These are phyloP conservation scores for Grammomys surdaster DNA, from an alignment of 2,113 vertebrate species.

Conservation along the genomic window DNA sequence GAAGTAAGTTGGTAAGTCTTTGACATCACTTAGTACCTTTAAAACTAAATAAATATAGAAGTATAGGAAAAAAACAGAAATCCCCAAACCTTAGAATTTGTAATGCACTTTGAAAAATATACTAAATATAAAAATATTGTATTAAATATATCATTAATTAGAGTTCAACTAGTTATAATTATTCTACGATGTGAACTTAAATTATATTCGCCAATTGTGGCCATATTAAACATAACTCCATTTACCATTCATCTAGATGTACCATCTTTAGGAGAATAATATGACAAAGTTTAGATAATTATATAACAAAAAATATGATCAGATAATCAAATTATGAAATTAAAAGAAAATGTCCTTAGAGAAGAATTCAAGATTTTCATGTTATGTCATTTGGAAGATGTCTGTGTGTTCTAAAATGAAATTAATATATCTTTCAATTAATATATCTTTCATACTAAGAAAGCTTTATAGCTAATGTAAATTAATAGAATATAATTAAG, in stretches of 20 bases:
- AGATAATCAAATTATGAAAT: constrained; percentile 53
- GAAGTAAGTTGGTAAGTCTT: constrained; percentile 25
- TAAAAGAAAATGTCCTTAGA: constrained; percentile 38
- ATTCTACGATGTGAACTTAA: constrained; percentile 21
- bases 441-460: constrained; percentile 50
- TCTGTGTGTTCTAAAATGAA: neutral
- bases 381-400: constrained; percentile 24
- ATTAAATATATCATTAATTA: constrained; percentile 24
- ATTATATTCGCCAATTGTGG: constrained; percentile 43
- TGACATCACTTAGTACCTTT: constrained; percentile 42
- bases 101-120: constrained; percentile 2
- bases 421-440: constrained; percentile 63
- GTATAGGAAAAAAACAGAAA: neutral
- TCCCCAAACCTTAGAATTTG: constrained; percentile 43
- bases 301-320: constrained; percentile 31
- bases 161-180: constrained; percentile 29
- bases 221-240: neutral
- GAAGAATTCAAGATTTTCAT: constrained; percentile 47
- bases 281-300: constrained; percentile 24
- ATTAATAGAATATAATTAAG: constrained; percentile 36
- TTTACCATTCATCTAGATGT: constrained; percentile 18
- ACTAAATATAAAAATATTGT: constrained; percentile 27
- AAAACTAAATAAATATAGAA: constrained; percentile 37
- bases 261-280: constrained; percentile 11
- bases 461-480: constrained; percentile 57